Evolutionary conservation across 2,113 vertebrate genomes (phyloP), one percentile per base, ranked within the genome.

Genomic region (Indicator indicator): DNA sequence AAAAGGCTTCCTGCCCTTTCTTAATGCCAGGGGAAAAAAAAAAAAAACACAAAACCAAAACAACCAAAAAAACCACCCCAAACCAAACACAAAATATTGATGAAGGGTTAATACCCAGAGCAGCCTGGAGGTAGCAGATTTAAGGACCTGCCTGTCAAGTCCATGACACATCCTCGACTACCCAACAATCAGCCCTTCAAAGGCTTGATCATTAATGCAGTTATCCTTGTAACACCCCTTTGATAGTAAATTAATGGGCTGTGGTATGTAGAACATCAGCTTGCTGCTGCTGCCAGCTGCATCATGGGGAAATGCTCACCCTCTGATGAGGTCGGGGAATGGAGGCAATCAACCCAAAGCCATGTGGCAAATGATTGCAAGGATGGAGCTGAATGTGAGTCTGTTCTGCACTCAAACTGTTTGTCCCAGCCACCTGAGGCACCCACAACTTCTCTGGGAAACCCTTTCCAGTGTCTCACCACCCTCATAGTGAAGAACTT

Each of bases 171-270:
- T 88, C 65, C 85, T 77, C 6, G 2, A 58, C 80, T 86, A 75
- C 90, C 90, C 94, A 15, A 8, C 73, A 50, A 71, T 71, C 90
- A 83, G 79, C 26, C 2, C 11, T 73, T 92, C 85, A 54, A 87
- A 87, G 89, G 24, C 69, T 90, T 33, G 13, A 60, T 90, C 90
- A 69, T 90, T 92, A 93, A 62, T 6, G 44, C 67, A 4, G 65
- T 93, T 90, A 90, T 88, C 94, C 95, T 60, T 3, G 4, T 50
- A 93, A 93, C 89, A 94, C 88, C 96, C 67, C 90, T 96, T 90
- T 90, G 95, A 90, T 94, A 72, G 90, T 72, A 50, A 96, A 94
- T 96, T 96, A 96, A 96, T 95, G 96, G 90, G 70, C 96, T 96
- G 96, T 94, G 96, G 67, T 71, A 76, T 84, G 92, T 90, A 89